Conservation (phyloP, 2,797 vertebrate species). For the Malacoraja senta region DNA sequence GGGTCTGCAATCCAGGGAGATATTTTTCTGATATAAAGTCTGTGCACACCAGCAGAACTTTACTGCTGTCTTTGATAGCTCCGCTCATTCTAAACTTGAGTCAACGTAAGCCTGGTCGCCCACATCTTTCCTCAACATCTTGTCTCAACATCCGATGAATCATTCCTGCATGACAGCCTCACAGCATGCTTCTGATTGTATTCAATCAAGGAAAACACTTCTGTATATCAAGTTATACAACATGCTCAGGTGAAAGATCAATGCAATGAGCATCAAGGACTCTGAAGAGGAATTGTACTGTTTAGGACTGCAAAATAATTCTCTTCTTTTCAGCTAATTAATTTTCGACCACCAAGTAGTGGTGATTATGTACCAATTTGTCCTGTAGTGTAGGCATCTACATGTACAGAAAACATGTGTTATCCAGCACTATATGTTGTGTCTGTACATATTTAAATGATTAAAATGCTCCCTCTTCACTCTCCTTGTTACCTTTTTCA, state of each 20-base stretch:
- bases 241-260: not conserved
- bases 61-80: too few species aligned
- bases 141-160: too few species aligned
- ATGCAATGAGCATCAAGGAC: not conserved
- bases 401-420: not conserved
- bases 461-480: too few species aligned
- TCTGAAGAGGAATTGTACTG: not conserved
- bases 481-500: too few species aligned
- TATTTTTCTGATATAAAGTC: too few species aligned
- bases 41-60: too few species aligned
- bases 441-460: too few species aligned
- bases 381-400: not conserved
- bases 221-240: not conserved
- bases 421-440: not conserved
- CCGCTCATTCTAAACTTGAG: too few species aligned
- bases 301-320: not conserved
- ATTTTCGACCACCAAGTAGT: not conserved
- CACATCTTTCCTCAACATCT: too few species aligned
- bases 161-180: not conserved
- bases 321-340: not conserved
- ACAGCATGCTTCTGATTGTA: not conserved
- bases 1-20: too few species aligned
- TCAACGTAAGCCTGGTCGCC: too few species aligned
- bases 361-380: not conserved
- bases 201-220: not conserved